Evolutionary conservation across 1,140 invertebrate genomes (phyloP), one percentile per base, ranked within the genome.

Genomic region (Drosophila prosaltans): DNA sequence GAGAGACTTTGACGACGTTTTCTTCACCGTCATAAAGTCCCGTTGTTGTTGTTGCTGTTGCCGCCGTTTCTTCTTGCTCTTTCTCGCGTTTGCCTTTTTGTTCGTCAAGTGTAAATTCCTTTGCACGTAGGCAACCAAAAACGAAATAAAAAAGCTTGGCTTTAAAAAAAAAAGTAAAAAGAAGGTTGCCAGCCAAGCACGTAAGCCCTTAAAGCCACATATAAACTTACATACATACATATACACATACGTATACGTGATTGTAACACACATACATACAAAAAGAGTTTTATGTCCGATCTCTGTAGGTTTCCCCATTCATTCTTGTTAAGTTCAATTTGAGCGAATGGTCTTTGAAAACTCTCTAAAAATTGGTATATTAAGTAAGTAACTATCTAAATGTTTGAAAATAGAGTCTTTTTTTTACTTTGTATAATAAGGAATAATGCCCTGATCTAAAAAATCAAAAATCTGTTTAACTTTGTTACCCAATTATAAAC

Each of bases 21-120:
- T 78, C 74, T 75, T 61, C 43, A 55, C 62, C 75, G 83, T 89
- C 83, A 83, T 89, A 86, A 86, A 89, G 83, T 86, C 83, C 83
- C 83, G 83, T 86, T 86, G 83, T 88, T 88, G 80, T 57, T 77
- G 61, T 36, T 79, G 55, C 43, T 69, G 30, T 4, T 41, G 58
- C 55, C 68, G 57, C 59, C 32, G 59, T 43, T n/a, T 69, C 70
- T 76, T 80, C 68, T 80, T 69, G 43, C 77, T 78, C 70, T 78
- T 67, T 80, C 74, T 68, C 57, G 43, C 67, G 24, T 54, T 65
- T 78, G 62, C 40, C 60, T 74, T 76, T 78, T 81, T 81, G 79
- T 81, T 80, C 71, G 80, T 84, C 75, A 86, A 86, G 82, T 86
- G 83, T 86, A 86, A 88, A 86, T 86, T 86, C 82, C 82, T 86